These are phyloP conservation scores for Drosophila glabriapex DNA, from an alignment of 2,888 invertebrate species.

Conservation along the genomic window DNA sequence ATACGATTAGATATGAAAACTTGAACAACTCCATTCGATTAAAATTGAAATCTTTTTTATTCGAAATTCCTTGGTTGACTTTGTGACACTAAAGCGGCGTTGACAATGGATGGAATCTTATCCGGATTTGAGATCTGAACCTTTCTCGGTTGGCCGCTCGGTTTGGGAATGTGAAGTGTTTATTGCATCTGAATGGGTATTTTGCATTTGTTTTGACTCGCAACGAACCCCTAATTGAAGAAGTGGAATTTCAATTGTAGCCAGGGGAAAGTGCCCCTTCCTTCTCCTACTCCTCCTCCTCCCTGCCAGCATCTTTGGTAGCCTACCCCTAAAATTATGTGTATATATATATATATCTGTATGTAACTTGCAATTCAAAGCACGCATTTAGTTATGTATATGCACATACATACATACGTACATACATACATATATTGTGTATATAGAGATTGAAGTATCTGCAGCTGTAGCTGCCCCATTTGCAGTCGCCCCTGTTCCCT, in stretches of 20 bases:
- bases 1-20: neutral
- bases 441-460: constrained; percentile 37
- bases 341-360: neutral
- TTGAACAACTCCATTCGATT: neutral
- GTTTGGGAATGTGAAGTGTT: constrained; percentile 6
- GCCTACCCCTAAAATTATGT: constrained; percentile 39
- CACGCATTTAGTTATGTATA: constrained; percentile 29
- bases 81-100: neutral
- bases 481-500: neutral
- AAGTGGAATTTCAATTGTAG: constrained; percentile 41
- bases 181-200: constrained; percentile 12
- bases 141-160: neutral
- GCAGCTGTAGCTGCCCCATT: constrained; percentile 56
- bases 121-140: neutral
- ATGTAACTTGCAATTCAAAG: constrained; percentile 31
- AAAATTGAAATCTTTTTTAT: neutral
- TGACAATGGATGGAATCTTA: neutral
- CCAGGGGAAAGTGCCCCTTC: neutral
- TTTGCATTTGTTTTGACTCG: constrained; percentile 54
- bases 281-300: neutral
- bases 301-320: neutral
- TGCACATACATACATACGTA: constrained; percentile 3
- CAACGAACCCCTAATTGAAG: constrained; percentile 58
- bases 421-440: constrained; percentile 3
- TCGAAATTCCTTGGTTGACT: neutral